These are phyloP conservation scores for Caenorhabditis imperialis DNA, from an alignment of 2,888 invertebrate species.

Conservation along the genomic window DNA sequence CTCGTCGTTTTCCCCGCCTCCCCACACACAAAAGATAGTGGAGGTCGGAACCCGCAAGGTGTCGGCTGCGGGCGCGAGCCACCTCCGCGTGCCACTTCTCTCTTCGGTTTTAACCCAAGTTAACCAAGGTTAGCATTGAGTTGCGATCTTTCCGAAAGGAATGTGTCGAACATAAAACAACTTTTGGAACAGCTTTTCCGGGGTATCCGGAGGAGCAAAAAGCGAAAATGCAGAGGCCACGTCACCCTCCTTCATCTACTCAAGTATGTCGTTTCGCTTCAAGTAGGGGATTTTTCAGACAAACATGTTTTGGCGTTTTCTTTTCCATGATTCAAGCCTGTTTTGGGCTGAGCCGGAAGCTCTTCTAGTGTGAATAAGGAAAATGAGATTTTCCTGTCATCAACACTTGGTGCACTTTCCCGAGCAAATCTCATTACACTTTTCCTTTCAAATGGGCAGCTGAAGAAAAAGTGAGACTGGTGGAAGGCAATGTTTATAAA, in stretches of 20 bases:
- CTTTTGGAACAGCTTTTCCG: constrained; percentile 2
- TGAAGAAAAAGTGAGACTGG: too few relatives aligned
- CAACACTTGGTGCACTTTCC: constrained; percentile 1
- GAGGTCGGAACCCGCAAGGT: too few relatives aligned
- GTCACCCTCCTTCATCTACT: background rate
- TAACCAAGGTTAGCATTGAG: background rate
- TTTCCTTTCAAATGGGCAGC: too few relatives aligned
- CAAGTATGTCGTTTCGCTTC: constrained; percentile 6
- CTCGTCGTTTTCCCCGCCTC: too few relatives aligned
- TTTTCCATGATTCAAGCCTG: too few relatives aligned
- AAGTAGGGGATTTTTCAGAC: background rate
- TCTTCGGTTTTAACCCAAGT: background rate
- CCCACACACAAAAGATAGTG: too few relatives aligned
- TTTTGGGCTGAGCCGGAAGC: too few relatives aligned
- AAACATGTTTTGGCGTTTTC: too few relatives aligned
- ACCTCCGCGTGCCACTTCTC: too few relatives aligned
- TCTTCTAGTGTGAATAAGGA: too few relatives aligned
- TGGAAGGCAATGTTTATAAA: too few relatives aligned
- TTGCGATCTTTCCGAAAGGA: background rate
- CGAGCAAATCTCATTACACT: background rate
- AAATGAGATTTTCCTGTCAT: constrained; percentile 23
- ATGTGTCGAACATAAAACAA: background rate
- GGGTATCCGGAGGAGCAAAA: constrained; percentile 7
- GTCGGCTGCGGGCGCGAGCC: too few relatives aligned
- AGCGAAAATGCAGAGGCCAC: background rate